These are phyloP conservation scores for Anorthoa munda DNA, from an alignment of 2,888 invertebrate genomes.

Conservation along the genomic window DNA sequence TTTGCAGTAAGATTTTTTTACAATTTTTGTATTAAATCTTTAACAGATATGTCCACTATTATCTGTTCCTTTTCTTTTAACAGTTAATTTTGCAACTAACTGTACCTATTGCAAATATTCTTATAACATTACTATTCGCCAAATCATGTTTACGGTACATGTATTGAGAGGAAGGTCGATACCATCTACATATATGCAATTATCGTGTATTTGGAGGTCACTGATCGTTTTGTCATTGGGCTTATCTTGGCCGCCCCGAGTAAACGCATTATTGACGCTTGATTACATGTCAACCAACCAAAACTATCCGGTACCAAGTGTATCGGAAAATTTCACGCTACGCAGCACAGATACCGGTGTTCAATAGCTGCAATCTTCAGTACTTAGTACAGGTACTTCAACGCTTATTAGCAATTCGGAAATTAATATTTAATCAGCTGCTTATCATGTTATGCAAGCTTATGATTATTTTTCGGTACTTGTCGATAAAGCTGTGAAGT, in stretches of 20 bases:
- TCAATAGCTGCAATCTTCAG: constrained; percentile 54
- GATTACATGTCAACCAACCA: constrained; percentile 77
- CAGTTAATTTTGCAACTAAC: constrained; percentile 13
- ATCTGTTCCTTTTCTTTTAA: too few relatives aligned
- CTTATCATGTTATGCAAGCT: constrained; percentile 19
- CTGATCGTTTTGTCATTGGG: constrained; percentile 73
- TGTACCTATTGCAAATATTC: constrained; percentile 22
- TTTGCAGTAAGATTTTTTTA: not conserved
- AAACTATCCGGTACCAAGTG: constrained; percentile 78
- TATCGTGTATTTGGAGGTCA: constrained; percentile 76
- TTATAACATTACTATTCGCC: constrained; percentile 24
- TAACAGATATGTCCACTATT: too few relatives aligned
- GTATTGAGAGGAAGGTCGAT: constrained; percentile 65
- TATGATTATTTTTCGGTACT: constrained; percentile 30
- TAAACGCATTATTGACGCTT: constrained; percentile 76
- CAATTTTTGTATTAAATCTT: not conserved
- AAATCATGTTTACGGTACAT: constrained; percentile 55
- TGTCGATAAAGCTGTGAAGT: constrained; percentile 6
- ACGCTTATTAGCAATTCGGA: constrained; percentile 27
- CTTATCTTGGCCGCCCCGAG: constrained; percentile 77
- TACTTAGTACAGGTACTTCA: constrained; percentile 29
- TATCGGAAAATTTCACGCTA: constrained; percentile 84
- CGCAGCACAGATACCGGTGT: constrained; percentile 69
- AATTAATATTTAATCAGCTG: constrained; percentile 28
- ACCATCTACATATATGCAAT: constrained; percentile 55